Conservation (phyloP, 2,113 vertebrate genomes). For the Marcusenius ussheri region DNA sequence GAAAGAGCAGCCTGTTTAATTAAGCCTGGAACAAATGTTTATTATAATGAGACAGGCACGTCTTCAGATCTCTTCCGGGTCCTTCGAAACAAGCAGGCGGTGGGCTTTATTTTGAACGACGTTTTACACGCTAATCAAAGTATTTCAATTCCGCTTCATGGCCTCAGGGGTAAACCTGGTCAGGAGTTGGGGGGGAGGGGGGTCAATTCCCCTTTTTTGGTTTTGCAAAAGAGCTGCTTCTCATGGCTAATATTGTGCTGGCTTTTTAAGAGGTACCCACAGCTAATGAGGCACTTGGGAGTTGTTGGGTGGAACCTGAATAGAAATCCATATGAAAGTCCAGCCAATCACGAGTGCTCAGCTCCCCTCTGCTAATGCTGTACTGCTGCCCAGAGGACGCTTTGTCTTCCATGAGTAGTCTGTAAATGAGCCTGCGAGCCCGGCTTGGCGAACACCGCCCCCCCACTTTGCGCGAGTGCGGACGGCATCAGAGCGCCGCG, state of each 20-base stretch:
- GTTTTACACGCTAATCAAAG: neutral
- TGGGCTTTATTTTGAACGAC: neutral
- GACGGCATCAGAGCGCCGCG: neutral
- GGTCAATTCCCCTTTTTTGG: neutral
- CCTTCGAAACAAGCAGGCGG: neutral
- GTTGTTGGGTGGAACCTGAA: neutral
- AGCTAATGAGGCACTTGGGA: neutral
- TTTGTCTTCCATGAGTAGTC: neutral
- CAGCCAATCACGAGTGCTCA: neutral
- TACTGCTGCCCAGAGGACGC: neutral
- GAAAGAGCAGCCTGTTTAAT: conserved; percentile 17
- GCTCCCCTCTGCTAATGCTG: neutral
- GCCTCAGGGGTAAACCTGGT: neutral
- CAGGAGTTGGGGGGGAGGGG: neutral
- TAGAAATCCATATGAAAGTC: conserved; percentile 12
- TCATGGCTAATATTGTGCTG: neutral
- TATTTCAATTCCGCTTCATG: neutral
- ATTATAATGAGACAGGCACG: neutral
- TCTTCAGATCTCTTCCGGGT: neutral
- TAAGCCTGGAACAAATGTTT: conserved; percentile 24
- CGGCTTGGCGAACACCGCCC: neutral
- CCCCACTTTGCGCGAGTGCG: neutral
- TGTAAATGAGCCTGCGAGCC: neutral
- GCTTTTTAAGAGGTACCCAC: neutral
- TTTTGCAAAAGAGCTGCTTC: neutral